Base-by-base conservation (phyloP, 2,113 vertebrate genomes). In the Cervus canadensis region DNA sequence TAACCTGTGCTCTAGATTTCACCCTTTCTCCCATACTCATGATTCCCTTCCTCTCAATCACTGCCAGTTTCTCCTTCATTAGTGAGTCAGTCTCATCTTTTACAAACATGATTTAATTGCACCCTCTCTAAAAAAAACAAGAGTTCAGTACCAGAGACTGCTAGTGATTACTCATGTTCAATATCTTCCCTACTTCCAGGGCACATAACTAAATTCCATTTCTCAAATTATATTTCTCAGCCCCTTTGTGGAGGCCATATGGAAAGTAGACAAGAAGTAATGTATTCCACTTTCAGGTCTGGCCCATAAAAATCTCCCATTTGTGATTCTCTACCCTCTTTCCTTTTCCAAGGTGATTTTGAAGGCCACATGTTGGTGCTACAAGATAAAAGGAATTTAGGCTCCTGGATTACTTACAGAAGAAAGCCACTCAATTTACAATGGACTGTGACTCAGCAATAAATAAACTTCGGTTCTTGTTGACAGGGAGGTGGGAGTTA, bases 161-260 rank as follows among this genome's bases (percentile, higher is more conserved):
- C 23, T 45, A 45, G 40, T 74, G 25, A 40, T 81, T 48, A 83
- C 21, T 83, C 74, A 85, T 28, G 93, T 2, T 36, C 36, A 64
- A 21, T 83, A 59, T 92, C 43, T 40, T 71, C 26, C 89, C 83
- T 94, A 76, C 43, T 93, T 93, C 36, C 45, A 67, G 56, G 33
- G 17, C 13, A 91, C 33, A 91, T 19, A 89, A 19, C 67, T 94
- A 92, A 86, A 79, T 92, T 54, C 88, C 40, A 92, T 85, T 94
- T 94, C 83, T 91, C 48, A 57, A 96, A 91, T 78, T 96, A 36
- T 52, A 92, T 78, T 94, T 89, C 81, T 95, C 60, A 87, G 86
- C 10, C 33, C 33, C 40, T 14, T 54, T 82, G 25, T 52, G 40
- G 74, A 84, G n/a, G 26, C 21, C 60, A 56, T n/a, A 30, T 30